Evolutionary conservation across 2,797 vertebrate genomes (phyloP), one percentile per base, ranked within the genome.

Genomic region (Platyrinchus mystaceus): DNA sequence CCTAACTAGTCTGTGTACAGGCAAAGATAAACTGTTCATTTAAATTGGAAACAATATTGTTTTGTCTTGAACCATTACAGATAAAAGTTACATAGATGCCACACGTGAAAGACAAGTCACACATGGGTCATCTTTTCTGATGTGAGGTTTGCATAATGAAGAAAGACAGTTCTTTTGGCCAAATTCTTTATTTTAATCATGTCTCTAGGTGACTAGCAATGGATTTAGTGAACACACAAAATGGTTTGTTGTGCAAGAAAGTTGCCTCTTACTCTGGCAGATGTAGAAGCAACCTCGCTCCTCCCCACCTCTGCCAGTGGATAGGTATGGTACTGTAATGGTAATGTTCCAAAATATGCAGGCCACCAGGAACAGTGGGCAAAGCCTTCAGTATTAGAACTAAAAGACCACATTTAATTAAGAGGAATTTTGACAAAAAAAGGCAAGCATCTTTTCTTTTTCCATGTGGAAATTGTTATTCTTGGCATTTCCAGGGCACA

Each of bases 1-100:
- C 44, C 41, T 44, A 63, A 59, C 37, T 73, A 91, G 43, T 55
- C 36, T 55, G 52, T 22, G 44, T 71, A 53, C 5, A 66, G 37
- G n/a, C 56, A 79, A 53, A 89, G 34, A 32, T 47, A 58, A 95
- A 83, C 30, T 49, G 12, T 19, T 90, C 15, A 56, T 69, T 89
- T 64, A 81, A 76, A 79, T 12, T 19, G 36, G 62, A 91, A 84
- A 75, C 9, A 63, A 7, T 15, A 7, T 50, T 1, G 58, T 87
- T 70, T 83, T 80, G 71, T 87, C 47, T 62, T 84, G 26, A 32
- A 83, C 32, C 2, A 2, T n/a, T 81, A 46, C 2, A 63, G 37
- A 53, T 34, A 5, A 7, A 49, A 21, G 39, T 76, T 53, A 77
- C 5, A 52, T 3, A 76, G 47, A 44, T 14, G 34, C 6, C 60